Evolutionary conservation across 2,797 vertebrate species (phyloP), one percentile per base, ranked within the genome.

Genomic region (Aythya fuligula): DNA sequence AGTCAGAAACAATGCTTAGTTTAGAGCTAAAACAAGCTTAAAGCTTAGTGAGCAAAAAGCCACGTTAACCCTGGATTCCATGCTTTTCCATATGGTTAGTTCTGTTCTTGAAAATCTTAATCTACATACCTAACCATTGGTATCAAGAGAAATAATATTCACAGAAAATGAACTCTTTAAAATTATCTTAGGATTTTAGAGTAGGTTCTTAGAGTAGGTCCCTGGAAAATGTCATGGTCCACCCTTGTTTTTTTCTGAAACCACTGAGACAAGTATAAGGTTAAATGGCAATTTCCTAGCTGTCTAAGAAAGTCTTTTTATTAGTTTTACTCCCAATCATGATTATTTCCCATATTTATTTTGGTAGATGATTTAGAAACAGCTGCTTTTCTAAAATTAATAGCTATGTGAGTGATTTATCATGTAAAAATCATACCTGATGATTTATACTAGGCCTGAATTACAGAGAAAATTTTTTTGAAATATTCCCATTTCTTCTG

Each of bases 191-290:
- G 24, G 16, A 74, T 34, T 58, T 74, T 28, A 60, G 12, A 34
- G 13, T n/a, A 25, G 24, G 24, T 49, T 49, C 20, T 47, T 21
- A 6, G 20, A 47, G 22, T 49, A 49, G 47, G 47, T 47, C 53
- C 27, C 43, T 80, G 7, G 8, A 11, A 85, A 67, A 13, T 24
- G 3, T 27, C 45, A 41, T 80, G 11, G 9, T 54, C n/a, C 16
- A 54, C 11, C 11, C 54, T 65, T 54, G 15, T 1, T 53, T 71
- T 79, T 58, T 61, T 84, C 20, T 83, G 28, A 65, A 21, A 20
- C 12, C 4, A 0, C 11, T 66, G 62, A 70, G 25, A 65, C 20
- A 49, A 5, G 13, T 1, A 13, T 1, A 45, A 49, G 24, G 24
- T 16, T 70, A 81, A 66, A 78, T 43, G 0, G 47, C 39, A 3